A percentile compares a stretch with the other conserved stretches of the same genome.
phyloP scores from a whole-genome alignment of 2,888 invertebrate species.

The Drosophila atroscutellata region DNA sequence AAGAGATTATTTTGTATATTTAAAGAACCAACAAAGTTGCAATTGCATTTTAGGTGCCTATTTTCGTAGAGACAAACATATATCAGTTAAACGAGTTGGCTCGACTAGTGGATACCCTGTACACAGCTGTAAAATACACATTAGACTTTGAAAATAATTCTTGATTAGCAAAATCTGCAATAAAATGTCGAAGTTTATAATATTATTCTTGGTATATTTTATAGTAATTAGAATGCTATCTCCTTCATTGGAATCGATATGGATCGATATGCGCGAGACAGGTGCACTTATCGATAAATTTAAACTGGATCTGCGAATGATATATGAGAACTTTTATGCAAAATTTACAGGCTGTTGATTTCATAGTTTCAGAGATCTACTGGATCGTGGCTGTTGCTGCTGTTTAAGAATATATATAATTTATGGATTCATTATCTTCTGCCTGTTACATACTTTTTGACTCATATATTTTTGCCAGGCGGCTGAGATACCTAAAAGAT shows the following conservation, averaged over 20 bases:
- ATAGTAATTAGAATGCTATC: neutral
- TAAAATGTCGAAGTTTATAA: neutral
- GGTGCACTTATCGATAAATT: neutral
- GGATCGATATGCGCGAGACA: too few species aligned
- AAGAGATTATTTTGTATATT: neutral
- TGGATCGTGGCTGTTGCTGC: neutral
- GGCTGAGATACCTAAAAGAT: neutral
- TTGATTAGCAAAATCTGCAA: neutral
- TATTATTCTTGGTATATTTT: neutral
- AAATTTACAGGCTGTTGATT: neutral
- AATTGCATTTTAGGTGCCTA: neutral
- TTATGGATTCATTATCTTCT: neutral
- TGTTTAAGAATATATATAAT: neutral
- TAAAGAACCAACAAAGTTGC: neutral
- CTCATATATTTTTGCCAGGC: neutral
- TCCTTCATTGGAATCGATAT: neutral
- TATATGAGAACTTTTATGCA: fast-evolving
- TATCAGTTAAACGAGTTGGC: neutral
- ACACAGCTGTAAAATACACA: neutral
- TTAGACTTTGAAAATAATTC: neutral
- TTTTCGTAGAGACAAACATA: neutral
- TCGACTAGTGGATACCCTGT: neutral
- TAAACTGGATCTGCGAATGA: neutral
- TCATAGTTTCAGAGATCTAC: fast-evolving
- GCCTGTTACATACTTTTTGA: neutral